A percentile compares a stretch with the other conserved stretches of the same genome.
These are phyloP conservation scores for Ceyx cyanopectus DNA, from an alignment of 2,113 vertebrate species.

Conservation along the genomic window DNA sequence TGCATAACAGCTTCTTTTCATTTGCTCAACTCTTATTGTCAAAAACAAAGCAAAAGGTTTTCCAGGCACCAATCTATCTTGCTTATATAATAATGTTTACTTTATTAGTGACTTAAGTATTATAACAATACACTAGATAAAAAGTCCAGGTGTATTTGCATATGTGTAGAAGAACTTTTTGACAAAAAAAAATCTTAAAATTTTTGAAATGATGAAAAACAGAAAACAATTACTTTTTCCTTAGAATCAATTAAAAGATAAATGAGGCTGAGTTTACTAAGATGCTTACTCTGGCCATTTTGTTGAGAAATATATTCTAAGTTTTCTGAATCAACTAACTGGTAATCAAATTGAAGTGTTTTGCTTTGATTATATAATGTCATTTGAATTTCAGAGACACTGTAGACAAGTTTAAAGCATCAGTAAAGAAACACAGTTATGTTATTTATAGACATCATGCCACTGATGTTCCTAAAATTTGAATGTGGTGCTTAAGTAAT, in stretches of 20 bases:
- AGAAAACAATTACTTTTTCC: not conserved
- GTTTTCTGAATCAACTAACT: not conserved
- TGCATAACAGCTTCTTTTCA: not conserved
- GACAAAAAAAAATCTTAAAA: not conserved
- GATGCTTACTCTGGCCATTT: not conserved
- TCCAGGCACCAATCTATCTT: not conserved
- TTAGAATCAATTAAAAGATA: constrained; percentile 14
- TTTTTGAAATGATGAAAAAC: not conserved
- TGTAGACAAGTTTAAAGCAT: not conserved
- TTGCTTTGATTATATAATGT: not conserved
- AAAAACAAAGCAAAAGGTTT: not conserved
- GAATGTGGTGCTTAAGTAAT: not conserved
- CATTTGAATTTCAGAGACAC: not conserved
- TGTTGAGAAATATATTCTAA: not conserved
- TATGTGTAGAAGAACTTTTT: not conserved
- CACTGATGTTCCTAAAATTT: not conserved
- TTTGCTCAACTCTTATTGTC: not conserved
- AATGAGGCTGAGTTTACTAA: not conserved
- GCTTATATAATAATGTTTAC: not conserved
- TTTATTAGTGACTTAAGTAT: not conserved
- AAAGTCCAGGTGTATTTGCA: not conserved
- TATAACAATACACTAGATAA: not conserved
- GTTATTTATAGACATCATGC: not conserved
- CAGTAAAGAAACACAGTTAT: not conserved
- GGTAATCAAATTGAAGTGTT: not conserved